A percentile compares a stretch with the other conserved stretches of the same genome.
These are phyloP conservation scores for Microcaecilia unicolor DNA, from an alignment of 2,797 vertebrate genomes.

Conservation along the genomic window DNA sequence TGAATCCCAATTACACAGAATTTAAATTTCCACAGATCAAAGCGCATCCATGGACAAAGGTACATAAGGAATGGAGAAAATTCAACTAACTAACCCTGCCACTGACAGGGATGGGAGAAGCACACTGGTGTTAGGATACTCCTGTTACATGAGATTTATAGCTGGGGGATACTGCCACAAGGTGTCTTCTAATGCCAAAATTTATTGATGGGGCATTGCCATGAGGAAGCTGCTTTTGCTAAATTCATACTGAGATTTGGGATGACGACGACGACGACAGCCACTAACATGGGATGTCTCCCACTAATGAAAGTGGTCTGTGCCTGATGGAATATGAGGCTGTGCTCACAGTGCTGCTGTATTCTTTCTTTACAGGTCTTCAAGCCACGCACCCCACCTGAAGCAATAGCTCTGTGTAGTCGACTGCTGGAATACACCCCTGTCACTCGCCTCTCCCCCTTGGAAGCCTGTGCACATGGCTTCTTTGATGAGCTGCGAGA, in stretches of 20 bases:
- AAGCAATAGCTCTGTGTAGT: constrained; percentile 85
- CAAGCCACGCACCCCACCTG: constrained; percentile 80
- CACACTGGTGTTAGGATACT: too few species aligned
- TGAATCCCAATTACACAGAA: constrained; percentile 95
- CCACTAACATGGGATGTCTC: too few species aligned
- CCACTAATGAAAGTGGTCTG: not conserved
- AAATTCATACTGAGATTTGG: too few species aligned
- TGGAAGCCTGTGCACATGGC: constrained; percentile 81
- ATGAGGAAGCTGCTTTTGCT: not conserved
- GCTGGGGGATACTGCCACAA: too few species aligned
- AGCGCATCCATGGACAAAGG: constrained; percentile 93
- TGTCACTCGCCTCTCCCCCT: constrained; percentile 78
- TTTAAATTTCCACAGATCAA: constrained; percentile 96
- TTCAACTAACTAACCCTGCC: too few species aligned
- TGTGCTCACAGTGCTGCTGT: not conserved
- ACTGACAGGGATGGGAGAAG: not conserved
- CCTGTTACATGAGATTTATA: too few species aligned
- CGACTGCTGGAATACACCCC: constrained; percentile 89
- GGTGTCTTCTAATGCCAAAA: too few species aligned
- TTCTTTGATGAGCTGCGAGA: constrained; percentile 87
- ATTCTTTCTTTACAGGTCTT: constrained; percentile 59
- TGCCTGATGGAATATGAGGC: not conserved
- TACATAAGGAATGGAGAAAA: constrained; percentile 9
- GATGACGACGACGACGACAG: too few species aligned
- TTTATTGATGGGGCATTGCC: not conserved